Evolutionary conservation across 2,113 vertebrate genomes (phyloP).

Genomic region (Trichomycterus rosablanca): DNA sequence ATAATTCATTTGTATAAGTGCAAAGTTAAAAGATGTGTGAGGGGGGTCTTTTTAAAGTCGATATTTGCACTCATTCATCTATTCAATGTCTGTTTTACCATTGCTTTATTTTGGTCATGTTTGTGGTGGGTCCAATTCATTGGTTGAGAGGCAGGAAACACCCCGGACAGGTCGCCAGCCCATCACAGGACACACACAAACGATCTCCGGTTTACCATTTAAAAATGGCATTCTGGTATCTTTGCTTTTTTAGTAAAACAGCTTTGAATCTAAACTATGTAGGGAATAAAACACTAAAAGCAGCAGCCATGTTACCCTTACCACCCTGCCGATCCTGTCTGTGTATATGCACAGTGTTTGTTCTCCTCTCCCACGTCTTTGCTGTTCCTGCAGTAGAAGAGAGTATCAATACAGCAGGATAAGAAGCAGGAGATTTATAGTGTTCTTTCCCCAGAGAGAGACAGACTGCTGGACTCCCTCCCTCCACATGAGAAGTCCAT

Average conservation of each 20-base stretch:
- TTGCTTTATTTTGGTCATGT: no score
- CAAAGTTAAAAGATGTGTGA: no score
- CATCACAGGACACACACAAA: no score
- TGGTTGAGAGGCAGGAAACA: no score
- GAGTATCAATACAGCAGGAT: slow-evolving; percentile 51
- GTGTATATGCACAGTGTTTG: slow-evolving; percentile 2
- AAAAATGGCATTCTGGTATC: slow-evolving; percentile 6
- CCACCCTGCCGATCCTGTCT: background rate
- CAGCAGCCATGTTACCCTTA: background rate
- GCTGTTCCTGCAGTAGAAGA: slow-evolving; percentile 29
- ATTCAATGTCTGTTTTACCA: no score
- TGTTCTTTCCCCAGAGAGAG: slow-evolving; percentile 35
- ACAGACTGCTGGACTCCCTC: slow-evolving; percentile 27
- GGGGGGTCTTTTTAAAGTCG: no score
- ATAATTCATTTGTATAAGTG: no score
- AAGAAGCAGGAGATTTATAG: slow-evolving; percentile 52
- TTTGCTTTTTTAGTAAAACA: no score
- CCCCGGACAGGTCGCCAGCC: no score
- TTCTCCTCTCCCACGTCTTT: background rate
- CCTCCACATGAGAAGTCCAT: slow-evolving; percentile 34
- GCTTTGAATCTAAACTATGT: no score
- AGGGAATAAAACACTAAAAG: background rate
- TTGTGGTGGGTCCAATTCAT: no score
- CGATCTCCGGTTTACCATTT: background rate
- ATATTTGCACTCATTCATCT: no score